Conservation (phyloP, 35 echinoderm and acorn worm species). For the Heliocidaris tuberculata region DNA sequence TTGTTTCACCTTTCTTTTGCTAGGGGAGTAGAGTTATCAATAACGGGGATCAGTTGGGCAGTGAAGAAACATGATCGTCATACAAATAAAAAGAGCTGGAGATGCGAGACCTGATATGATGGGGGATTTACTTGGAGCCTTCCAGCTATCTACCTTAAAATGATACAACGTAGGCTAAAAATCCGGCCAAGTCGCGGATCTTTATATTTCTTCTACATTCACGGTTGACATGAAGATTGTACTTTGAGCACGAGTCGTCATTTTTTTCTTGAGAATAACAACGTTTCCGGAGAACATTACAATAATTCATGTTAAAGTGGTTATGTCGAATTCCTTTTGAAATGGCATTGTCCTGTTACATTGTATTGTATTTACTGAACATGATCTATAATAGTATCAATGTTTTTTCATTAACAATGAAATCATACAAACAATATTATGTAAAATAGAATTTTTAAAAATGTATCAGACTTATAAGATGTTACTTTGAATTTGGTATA, state of each 20-base stretch:
- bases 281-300: background rate
- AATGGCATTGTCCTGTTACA: too few species aligned
- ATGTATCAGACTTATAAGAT: too few species aligned
- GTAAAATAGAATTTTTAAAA: too few species aligned
- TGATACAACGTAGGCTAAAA: background rate
- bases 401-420: too few species aligned
- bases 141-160: background rate
- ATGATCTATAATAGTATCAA: too few species aligned
- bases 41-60: background rate
- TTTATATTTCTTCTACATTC: background rate
- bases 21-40: background rate
- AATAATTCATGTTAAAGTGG: background rate
- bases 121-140: background rate
- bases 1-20: background rate
- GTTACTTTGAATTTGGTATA: too few species aligned
- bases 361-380: too few species aligned
- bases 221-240: background rate
- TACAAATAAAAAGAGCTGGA: background rate
- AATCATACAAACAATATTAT: too few species aligned
- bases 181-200: background rate
- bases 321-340: too few species aligned
- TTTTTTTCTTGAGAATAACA: background rate
- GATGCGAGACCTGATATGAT: background rate
- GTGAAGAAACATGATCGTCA: conserved; percentile 3
- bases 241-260: background rate